Base-by-base conservation (phyloP, 2,797 vertebrate species). In the Sternotherus odoratus region DNA sequence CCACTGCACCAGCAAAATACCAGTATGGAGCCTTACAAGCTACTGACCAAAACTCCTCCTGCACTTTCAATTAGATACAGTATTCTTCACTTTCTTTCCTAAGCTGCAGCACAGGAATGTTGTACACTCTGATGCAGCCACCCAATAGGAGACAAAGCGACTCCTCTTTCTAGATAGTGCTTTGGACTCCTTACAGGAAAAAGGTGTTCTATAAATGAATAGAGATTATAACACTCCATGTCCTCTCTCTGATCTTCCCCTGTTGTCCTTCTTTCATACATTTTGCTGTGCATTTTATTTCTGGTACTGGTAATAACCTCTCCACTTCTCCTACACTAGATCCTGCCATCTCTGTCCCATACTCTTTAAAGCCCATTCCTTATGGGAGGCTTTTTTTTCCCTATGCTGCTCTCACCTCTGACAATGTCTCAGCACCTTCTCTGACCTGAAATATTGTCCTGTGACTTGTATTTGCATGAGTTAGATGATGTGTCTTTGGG, bases 381-480 rank as follows among this genome's bases (percentile, higher is more conserved):
- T 87, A 1, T 17, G 46, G 51, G 78, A 95, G 87, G 2, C 26
- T 46, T 83, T 12, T 81, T 43, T 43, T 53, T 60, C 90, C 75
- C 78, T 69, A 69, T 69, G 36, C 19, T 39, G 81, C 53, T 79
- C 28, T 56, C 15, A 8, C 9, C 39, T 79, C 54, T 54, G 54
- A 79, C 49, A 39, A 26, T 28, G 15, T 79, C 15, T 79, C 24
- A 56, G 78, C 66, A 36, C 66, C 21, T 23, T 39, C n/a, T 69
- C 66, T 69, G 66, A 24, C 51, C 26, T 43, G 33, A 92, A 87
- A 86, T 4, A 43, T 3, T 91, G 60, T 69, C 90, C 33, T 39
- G 63, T 48, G 57, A 60, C 88, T 82, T 74, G 17, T 36, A 94
- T 74, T 81, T 93, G 87, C 86, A 84, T 30, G 84, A 90, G 26